Base-by-base conservation (phyloP, 2,797 vertebrate genomes). In the Urocyon cinereoargenteus region DNA sequence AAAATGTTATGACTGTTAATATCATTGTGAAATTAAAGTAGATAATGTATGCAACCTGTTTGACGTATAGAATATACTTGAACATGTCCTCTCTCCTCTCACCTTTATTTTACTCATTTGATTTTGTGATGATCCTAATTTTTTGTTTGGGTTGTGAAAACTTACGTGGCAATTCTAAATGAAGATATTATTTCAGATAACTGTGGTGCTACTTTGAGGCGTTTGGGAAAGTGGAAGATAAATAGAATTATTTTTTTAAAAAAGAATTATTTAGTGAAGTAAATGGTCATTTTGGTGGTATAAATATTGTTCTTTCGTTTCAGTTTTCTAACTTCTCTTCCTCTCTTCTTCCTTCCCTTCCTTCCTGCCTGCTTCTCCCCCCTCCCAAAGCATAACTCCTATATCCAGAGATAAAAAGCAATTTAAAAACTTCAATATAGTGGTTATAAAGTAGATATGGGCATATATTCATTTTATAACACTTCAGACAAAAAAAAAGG, bases 101-200 rank as follows among this genome's bases (percentile, higher is more conserved):
- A 11, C 70, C 36, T 61, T 93, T 36, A 31, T 90, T 94, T 75
- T 84, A n/a, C 77, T 81, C 14, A 70, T 34, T 93, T 92, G 36
- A 83, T 57, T 86, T 91, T 83, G 40, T 45, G 11, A 73, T 40
- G 49, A 82, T 31, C 6, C 0, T 82, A 45, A 59, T 77, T 89
- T 62, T 90, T 95, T 94, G 75, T 45, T 45, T 86, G 19, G 4
- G 22, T 75, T 31, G 70, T 53, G n/a, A 79, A 94, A 92, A 93
- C 0, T 1, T 79, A 2, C 22, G 45, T 59, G 6, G 5, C 75
- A 53, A 77, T 81, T 81, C 66, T 59, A 77, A 86, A 36, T 70
- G 55, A 95, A 51, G 81, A 49, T 88, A 68, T 72, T 70, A 28
- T 94, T 31, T 57, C 26, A 89, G 18, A 73, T 62, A 51, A 82